Base-by-base conservation (phyloP, 2,113 vertebrate genomes). In the Indri indri region DNA sequence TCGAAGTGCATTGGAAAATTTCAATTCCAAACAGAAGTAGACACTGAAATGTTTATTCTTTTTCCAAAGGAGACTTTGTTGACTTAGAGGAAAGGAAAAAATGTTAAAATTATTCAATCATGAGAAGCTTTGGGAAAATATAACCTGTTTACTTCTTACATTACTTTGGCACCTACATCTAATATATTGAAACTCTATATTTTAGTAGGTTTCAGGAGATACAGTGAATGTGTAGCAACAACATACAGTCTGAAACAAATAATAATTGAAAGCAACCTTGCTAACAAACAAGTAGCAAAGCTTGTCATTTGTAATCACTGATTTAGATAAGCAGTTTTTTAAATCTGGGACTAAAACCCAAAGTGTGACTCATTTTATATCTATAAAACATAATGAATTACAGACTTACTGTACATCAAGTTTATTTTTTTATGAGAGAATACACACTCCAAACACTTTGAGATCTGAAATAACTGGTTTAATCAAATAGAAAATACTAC, bases 11-110 rank as follows among this genome's bases (percentile, higher is more conserved):
- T 30, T 27, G 61, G 77, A 73, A 90, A 81, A 73, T 47, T 95
- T 96, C 61, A 70, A 14, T 88, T 76, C 52, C 50, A 79, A 77
- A 96, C 50, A 84, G 42, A 90, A 47, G 32, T 57, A 90, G 66
- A 85, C 52, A 73, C 54, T 17, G 14, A 66, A 50, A 83, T 90
- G 85, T 90, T 50, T 25, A 66, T 80, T 93, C 10, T 70, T 73
- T 77, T 77, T 61, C 40, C 40, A 34, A 77, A 70, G 2, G 32
- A 88, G 40, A 90, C 8, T 42, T 47, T 63, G 27, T 59, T 96
- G 65, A 85, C 79, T 90, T 30, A 68, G 42, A 88, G 68, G 68
- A 96, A 76, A 73, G 16, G 42, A 66, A 84, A 82, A 14, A 25
- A 81, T 45, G 20, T 83, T 65, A 71, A 63, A 25, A 23, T 25